These are phyloP conservation scores for Tauraco erythrolophus DNA, from an alignment of 2,113 vertebrate species.

Conservation along the genomic window DNA sequence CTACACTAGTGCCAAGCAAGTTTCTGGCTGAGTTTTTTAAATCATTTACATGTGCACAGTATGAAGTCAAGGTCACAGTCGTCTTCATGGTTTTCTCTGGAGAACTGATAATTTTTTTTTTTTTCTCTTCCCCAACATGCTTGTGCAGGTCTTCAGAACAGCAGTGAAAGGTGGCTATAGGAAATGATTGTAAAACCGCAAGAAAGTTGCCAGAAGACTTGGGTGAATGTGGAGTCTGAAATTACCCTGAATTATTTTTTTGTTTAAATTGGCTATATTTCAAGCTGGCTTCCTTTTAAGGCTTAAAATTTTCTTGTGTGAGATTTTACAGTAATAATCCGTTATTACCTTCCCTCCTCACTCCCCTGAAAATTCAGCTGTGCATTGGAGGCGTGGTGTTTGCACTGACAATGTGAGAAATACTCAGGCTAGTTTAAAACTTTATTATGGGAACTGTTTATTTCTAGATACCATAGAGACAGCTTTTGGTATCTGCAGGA, in stretches of 20 bases:
- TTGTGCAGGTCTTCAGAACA: not conserved
- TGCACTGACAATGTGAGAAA: not conserved
- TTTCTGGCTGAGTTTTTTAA: not conserved
- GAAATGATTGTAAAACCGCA: not conserved
- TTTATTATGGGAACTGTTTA: not conserved
- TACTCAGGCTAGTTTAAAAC: not conserved
- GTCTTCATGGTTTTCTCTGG: not conserved
- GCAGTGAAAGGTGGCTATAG: not conserved
- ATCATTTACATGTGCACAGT: not conserved
- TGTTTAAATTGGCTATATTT: constrained; percentile 30
- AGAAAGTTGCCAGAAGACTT: not conserved
- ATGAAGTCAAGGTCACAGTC: not conserved
- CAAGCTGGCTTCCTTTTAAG: not conserved
- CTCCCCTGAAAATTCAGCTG: not conserved
- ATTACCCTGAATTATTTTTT: constrained; percentile 13
- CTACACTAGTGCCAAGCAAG: not conserved
- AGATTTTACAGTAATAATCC: not conserved
- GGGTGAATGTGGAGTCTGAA: not conserved
- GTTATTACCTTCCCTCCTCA: rapidly evolving
- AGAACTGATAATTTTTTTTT: not conserved
- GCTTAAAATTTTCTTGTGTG: not conserved
- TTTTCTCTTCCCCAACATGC: not conserved
- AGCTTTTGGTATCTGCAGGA: not conserved
- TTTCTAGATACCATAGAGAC: not conserved
- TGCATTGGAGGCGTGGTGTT: not conserved